Evolutionary conservation across 1,140 invertebrate species (phyloP).

Genomic region (Camponotus vicinus): DNA sequence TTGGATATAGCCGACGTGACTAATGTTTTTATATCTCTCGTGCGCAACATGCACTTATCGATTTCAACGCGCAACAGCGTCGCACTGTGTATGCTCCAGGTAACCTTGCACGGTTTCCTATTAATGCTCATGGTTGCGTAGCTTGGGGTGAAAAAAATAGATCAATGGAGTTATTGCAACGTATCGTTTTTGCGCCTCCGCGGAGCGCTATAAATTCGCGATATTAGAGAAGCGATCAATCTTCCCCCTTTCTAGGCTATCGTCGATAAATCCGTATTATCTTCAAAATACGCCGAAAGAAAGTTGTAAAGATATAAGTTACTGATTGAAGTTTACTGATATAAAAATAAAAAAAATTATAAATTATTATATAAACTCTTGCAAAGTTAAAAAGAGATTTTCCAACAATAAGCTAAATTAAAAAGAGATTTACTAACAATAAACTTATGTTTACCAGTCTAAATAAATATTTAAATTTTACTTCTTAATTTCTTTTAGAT

Average conservation of each 20-base stretch:
- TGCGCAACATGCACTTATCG: slow-evolving; percentile 45
- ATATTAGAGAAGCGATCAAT: slow-evolving; percentile 58
- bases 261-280: slow-evolving; percentile 12
- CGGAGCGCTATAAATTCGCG: slow-evolving; percentile 19
- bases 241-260: neutral
- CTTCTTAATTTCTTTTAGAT: neutral
- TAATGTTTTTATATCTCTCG: slow-evolving; percentile 45
- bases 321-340: slow-evolving; percentile 11
- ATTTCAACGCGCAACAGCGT: slow-evolving; percentile 55
- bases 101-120: slow-evolving; percentile 40
- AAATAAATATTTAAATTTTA: slow-evolving; percentile 1
- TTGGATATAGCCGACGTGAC: neutral
- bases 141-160: slow-evolving; percentile 13
- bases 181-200: slow-evolving; percentile 16
- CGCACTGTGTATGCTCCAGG: neutral
- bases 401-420: neutral
- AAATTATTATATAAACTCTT: neutral
- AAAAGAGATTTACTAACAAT: neutral
- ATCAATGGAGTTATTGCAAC: slow-evolving; percentile 55
- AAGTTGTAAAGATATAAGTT: neutral
- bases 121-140: slow-evolving; percentile 33
- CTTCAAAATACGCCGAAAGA: neutral
- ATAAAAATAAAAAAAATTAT: neutral
- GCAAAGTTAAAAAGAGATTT: neutral
- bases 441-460: neutral